phyloP scores from a whole-genome alignment of 1,140 invertebrate genomes.

The Drosophila cardini region DNA sequence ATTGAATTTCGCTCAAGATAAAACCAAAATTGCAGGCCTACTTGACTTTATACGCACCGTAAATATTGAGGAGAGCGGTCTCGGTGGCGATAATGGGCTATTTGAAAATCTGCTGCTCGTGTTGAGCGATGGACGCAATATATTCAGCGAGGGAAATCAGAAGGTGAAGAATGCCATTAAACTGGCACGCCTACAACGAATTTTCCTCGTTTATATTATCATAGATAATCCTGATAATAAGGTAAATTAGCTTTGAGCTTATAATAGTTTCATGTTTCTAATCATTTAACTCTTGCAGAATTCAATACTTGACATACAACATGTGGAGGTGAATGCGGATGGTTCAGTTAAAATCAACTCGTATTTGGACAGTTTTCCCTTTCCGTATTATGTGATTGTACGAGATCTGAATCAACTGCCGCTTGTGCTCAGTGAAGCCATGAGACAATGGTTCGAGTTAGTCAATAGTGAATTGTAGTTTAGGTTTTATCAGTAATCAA shows the following conservation, averaged over 20 bases:
- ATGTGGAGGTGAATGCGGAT: constrained; percentile 89
- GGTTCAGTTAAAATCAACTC: constrained; percentile 86
- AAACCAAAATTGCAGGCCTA: constrained; percentile 92
- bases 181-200: constrained; percentile 90
- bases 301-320: constrained; percentile 96
- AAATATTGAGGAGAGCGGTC: constrained; percentile 87
- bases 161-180: constrained; percentile 92
- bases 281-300: constrained; percentile 87
- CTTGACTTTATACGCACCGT: constrained; percentile 91
- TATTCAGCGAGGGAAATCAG: constrained; percentile 95
- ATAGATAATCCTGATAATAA: constrained; percentile 97
- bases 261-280: too few relatives aligned
- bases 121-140: constrained; percentile 96
- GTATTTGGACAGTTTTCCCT: constrained; percentile 98
- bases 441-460: constrained; percentile 99
- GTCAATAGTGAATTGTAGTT: constrained; percentile 85
- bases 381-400: constrained; percentile 99
- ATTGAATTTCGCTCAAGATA: constrained; percentile 92
- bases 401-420: constrained; percentile 95
- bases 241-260: too few relatives aligned
- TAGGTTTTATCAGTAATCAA: constrained; percentile 19
- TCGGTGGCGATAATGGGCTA: constrained; percentile 88
- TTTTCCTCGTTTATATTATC: constrained; percentile 98
- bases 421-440: constrained; percentile 95
- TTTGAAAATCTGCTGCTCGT: constrained; percentile 94